Evolutionary conservation across 1,140 invertebrate genomes (phyloP), one percentile per base, ranked within the genome.

Genomic region (Drosophila carrolli): DNA sequence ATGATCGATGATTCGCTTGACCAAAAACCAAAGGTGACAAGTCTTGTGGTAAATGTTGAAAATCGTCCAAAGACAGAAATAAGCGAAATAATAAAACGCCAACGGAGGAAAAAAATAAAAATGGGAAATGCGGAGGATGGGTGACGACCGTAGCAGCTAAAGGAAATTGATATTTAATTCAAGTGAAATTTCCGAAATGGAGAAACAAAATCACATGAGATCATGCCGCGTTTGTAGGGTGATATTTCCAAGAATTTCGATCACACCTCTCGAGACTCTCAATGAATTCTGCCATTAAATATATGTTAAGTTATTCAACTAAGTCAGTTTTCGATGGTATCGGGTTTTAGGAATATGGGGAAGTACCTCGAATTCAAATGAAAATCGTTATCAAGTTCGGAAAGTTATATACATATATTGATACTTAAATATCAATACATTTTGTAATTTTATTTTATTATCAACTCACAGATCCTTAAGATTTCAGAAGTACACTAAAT

Each of bases 1-100:
- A 71, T 72, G 51, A 71, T 71, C 67, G 68, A 72, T 72, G 41
- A 43, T 16, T 27, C 29, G 48, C 32, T 40, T 67, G 51, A 38
- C 53, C 68, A 72, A 58, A 72, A 57, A 29, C 2, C 44, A 38
- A 44, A 71, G 53, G 51, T 58, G 66, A 58, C 65, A 71, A 72
- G 58, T 58, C 53, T 38, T 1, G 8, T 68, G 38, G 66, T 68
- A 66, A 66, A 68, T 68, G 40, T 9, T 27, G 6, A 38, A 68
- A 68, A 66, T 54, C 13, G 38, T 29, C 65, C 5, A 54, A 68
- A 67, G 38, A 43, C 23, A 27, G 35, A 14, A 14, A 32, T 19
- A 27, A 23, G 38, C 37, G n/a, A 44, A 9, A 27, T 13, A 43
- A 32, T 43, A 37, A 51, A 50, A 73, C 71, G 56, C 71, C 71